Evolutionary conservation across 1,140 invertebrate species (phyloP).

Genomic region (Brachionus manjavacas): DNA sequence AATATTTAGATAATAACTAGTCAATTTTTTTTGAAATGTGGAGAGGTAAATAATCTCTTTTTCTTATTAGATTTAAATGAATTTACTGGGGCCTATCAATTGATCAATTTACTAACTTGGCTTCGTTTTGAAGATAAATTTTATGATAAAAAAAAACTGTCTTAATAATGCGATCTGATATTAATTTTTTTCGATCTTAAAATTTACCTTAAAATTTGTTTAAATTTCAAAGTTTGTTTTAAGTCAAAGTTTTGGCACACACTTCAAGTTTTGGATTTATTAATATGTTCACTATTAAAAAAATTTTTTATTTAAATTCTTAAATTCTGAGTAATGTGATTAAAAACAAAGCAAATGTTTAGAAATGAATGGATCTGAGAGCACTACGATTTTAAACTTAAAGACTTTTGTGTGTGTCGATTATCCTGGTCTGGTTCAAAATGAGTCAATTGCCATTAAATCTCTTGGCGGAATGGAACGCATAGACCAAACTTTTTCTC

Average conservation of each 20-base stretch:
- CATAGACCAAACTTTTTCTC: not conserved
- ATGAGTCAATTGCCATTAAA: not conserved
- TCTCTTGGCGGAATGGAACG: conserved; percentile 32
- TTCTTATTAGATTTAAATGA: no score
- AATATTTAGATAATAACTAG: no score
- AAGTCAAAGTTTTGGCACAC: not conserved
- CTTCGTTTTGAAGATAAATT: no score
- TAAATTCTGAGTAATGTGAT: not conserved
- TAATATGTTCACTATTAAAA: not conserved
- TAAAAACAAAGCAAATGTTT: not conserved
- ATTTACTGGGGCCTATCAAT: no score
- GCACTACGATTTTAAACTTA: not conserved
- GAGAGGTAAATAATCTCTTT: no score
- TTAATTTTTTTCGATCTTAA: no score
- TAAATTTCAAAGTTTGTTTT: no score
- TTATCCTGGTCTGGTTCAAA: conserved; percentile 25
- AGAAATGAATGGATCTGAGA: not conserved
- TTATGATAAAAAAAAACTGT: no score
- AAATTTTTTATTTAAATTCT: not conserved
- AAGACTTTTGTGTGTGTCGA: conserved; percentile 25
- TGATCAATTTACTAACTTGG: no score
- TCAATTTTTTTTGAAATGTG: no score
- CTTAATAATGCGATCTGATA: no score
- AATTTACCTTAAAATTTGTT: no score
- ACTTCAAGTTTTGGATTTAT: not conserved